A percentile compares a stretch with the other conserved stretches of the same genome.
Conservation (phyloP, 2,888 invertebrate genomes). For the Sminthurinus aureus region DNA sequence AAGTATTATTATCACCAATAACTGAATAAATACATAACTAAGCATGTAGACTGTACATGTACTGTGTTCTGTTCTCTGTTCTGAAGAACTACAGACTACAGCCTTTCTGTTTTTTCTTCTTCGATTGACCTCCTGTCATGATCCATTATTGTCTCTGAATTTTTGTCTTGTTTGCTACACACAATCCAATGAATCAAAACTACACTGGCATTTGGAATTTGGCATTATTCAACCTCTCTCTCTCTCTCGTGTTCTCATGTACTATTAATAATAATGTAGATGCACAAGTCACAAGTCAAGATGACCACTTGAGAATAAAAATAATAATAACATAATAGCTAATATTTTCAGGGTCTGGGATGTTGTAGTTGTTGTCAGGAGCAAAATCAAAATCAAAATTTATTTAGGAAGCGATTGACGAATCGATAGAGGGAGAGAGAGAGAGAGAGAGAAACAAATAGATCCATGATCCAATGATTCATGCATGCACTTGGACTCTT, state of each 20-base stretch:
- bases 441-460: no score
- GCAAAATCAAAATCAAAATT: no score
- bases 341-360: no score
- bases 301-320: background rate
- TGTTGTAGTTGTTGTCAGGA: no score
- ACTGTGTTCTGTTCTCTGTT: background rate
- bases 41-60: background rate
- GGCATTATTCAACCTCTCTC: background rate
- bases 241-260: background rate
- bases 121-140: slow-evolving; percentile 31
- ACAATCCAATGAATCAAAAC: slow-evolving; percentile 35
- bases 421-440: no score
- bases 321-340: no score
- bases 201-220: background rate
- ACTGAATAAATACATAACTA: background rate
- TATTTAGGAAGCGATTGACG: no score
- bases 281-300: background rate
- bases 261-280: background rate
- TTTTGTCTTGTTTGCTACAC: background rate
- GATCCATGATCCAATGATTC: no score
- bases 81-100: background rate
- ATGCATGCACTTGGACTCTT: no score
- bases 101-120: slow-evolving; percentile 16
- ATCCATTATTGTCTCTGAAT: slow-evolving; percentile 25
- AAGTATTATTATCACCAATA: background rate